A percentile compares a stretch with the other conserved stretches of the same genome.
Evolutionary conservation across 2,797 vertebrate genomes (phyloP).

Genomic region (Babyrousa celebensis): DNA sequence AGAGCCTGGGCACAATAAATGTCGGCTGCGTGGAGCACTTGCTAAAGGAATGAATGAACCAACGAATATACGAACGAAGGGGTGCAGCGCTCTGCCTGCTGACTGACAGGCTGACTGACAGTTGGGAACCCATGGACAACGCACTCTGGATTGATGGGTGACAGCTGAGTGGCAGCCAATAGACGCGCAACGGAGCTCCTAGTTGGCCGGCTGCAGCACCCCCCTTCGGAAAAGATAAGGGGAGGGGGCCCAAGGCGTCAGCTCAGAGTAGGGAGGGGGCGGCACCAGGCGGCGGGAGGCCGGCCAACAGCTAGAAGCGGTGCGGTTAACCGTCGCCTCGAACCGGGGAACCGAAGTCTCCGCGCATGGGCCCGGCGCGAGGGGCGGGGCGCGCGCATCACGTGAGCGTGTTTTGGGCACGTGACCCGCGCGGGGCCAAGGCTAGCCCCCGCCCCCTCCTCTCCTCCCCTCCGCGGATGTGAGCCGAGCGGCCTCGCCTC

Average conservation of each 20-base stretch:
- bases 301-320: accelerated
- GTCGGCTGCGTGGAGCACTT: not conserved
- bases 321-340: not conserved
- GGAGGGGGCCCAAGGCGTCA: not conserved
- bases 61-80: not conserved
- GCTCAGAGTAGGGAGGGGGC: not conserved
- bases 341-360: slow-evolving; percentile 43
- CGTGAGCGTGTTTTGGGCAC: slow-evolving; percentile 91
- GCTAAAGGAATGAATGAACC: slow-evolving; percentile 9
- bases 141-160: slow-evolving; percentile 44
- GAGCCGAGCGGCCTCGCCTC: slow-evolving; percentile 80
- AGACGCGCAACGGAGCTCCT: not conserved
- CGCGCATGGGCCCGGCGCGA: slow-evolving; percentile 67
- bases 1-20: not conserved
- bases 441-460: slow-evolving; percentile 90
- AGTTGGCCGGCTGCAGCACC: slow-evolving; percentile 17
- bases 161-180: slow-evolving; percentile 72
- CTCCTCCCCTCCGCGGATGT: slow-evolving; percentile 77
- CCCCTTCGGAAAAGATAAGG: not conserved
- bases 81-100: not conserved
- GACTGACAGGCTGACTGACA: slow-evolving; percentile 56
- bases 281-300: not conserved
- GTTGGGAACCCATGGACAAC: not conserved
- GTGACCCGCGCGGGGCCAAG: slow-evolving; percentile 89
- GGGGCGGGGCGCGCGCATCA: slow-evolving; percentile 78